A percentile compares a stretch with the other conserved stretches of the same genome.
Conservation (phyloP, 1,140 invertebrate genomes). For the Drosophila miranda region DNA sequence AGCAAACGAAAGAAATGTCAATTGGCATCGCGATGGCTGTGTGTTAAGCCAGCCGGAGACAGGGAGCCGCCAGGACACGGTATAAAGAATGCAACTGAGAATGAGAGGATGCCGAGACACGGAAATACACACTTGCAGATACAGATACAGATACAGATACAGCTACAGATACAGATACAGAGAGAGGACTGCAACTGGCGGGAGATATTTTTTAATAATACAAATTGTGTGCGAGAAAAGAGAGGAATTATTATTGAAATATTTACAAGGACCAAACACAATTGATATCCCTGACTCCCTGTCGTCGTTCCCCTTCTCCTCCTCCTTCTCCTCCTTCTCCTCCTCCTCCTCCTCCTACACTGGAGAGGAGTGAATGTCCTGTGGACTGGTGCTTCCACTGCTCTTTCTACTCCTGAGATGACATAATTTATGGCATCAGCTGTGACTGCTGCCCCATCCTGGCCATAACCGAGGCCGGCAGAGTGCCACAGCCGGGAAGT, state of each 20-base stretch:
- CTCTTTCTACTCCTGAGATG: slow-evolving; percentile 22
- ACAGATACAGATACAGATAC: slow-evolving; percentile 8
- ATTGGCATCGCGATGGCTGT: slow-evolving; percentile 30
- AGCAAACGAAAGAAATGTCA: slow-evolving; percentile 52
- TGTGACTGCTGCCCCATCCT: neutral
- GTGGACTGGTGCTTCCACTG: neutral
- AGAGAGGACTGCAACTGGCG: slow-evolving; percentile 2
- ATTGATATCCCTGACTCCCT: slow-evolving; percentile 35
- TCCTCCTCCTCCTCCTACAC: slow-evolving; percentile 4
- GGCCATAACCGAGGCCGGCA: neutral
- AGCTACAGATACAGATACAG: neutral
- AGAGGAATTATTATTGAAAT: slow-evolving; percentile 56
- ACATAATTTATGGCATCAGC: slow-evolving; percentile 61
- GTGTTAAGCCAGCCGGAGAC: slow-evolving; percentile 10
- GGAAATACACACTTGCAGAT: neutral
- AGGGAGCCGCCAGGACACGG: too few species aligned
- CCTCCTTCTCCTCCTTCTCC: too few species aligned
- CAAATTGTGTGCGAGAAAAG: slow-evolving; percentile 20
- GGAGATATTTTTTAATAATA: slow-evolving; percentile 54
- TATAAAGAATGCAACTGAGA: slow-evolving; percentile 33
- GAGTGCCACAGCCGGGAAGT: neutral
- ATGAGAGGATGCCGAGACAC: neutral
- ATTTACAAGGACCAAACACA: slow-evolving; percentile 45
- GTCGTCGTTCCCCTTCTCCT: neutral
- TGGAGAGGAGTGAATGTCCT: too few species aligned